Conservation (phyloP, 2,113 vertebrate genomes). For the Pteruthius melanotis region DNA sequence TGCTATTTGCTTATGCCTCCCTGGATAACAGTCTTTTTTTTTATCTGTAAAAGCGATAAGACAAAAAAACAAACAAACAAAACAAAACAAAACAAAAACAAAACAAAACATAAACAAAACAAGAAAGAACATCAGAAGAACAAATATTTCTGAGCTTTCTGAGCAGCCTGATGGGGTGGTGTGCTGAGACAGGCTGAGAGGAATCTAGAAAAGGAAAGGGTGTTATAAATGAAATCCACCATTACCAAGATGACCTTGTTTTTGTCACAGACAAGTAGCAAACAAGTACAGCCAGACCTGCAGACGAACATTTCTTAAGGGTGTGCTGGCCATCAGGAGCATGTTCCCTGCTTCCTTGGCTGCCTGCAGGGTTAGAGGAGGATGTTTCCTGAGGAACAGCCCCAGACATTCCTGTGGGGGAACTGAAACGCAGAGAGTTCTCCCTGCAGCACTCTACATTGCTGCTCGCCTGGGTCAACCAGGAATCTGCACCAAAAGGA, state of each 20-base stretch:
- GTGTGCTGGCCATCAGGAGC: background rate
- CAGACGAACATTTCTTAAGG: background rate
- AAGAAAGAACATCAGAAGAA: background rate
- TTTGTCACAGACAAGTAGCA: background rate
- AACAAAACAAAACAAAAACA: too few species aligned
- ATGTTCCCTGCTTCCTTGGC: background rate
- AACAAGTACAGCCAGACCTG: background rate
- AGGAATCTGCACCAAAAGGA: background rate
- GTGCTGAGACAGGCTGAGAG: background rate
- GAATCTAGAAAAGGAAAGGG: background rate
- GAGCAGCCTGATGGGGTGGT: background rate
- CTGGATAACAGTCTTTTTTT: background rate
- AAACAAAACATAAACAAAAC: too few species aligned
- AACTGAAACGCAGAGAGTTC: background rate
- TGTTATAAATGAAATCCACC: background rate
- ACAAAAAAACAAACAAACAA: too few species aligned
- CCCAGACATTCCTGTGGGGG: conserved; percentile 44
- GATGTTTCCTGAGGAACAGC: background rate
- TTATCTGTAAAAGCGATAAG: background rate
- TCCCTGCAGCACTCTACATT: background rate
- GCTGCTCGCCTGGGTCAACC: background rate
- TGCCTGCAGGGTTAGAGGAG: background rate
- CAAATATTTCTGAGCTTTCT: background rate
- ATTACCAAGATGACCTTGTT: background rate
- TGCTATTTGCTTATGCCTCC: background rate